Evolutionary conservation across 2,113 vertebrate genomes (phyloP), one percentile per base, ranked within the genome.

Genomic region (Syngnathus scovelli): DNA sequence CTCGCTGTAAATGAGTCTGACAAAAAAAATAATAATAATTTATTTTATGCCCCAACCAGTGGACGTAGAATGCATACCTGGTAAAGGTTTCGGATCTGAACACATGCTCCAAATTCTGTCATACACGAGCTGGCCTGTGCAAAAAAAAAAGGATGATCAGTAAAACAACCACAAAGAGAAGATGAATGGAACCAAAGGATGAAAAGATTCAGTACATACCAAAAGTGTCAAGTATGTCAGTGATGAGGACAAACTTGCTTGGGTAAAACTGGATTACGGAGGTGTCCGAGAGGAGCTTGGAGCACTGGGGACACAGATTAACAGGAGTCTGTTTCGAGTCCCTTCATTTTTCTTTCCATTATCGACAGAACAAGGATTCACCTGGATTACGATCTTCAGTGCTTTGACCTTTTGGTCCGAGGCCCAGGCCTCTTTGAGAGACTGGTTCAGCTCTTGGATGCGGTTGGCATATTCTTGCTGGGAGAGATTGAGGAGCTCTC

Each of bases 371-470:
- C n/a, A n/a, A 51, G 12, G 6, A 39, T 33, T 16, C 33, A 89
- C 97, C 95, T 99, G 97, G 72, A 99, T 99, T 61, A 99, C 96
- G 15, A 99, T 99, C 87, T 99, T 99, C 65, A 99, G 88, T 64
- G 97, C 97, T 89, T 97, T 99, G 72, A 99, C 97, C 88, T 99
- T 99, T 88, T 99, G 97, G 87, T 99, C 97, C 0, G 96, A 94
- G 66, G 94, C 91, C 97, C 97, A 99, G 19, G 97, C 95, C 9
- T 99, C 97, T 83, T 98, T 23, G 1, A 23, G 23, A 23, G 23
- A 23, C 87, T 98, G 96, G 85, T 97, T 98, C 52, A 98, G 92
- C 75, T 99, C 97, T 75, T 98, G 96, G 16, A 99, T 98, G 64
- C 96, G 91, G 86, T 95, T 95, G 63, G 94, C 91, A 1, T 99